phyloP scores from a whole-genome alignment of 2,888 invertebrate species.

The Taphrorychus bicolor region DNA sequence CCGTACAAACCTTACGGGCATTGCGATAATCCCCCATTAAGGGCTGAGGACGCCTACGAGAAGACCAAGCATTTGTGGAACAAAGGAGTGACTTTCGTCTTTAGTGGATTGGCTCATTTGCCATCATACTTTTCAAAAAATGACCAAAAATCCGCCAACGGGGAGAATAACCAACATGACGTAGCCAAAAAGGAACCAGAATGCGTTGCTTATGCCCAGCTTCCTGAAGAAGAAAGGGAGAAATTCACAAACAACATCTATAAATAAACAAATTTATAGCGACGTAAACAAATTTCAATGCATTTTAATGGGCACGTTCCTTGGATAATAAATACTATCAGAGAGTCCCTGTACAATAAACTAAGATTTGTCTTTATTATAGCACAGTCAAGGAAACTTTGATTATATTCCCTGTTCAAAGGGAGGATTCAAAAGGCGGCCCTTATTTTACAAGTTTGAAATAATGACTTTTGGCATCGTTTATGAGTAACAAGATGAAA shows the following conservation, averaged over 20 bases:
- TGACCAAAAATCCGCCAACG: constrained; percentile 5
- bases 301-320: too few species aligned
- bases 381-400: not conserved
- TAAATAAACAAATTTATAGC: not conserved
- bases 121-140: constrained; percentile 44
- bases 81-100: constrained; percentile 43
- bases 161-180: not conserved
- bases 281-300: too few species aligned
- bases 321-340: too few species aligned
- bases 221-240: not conserved
- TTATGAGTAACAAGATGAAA: constrained; percentile 26
- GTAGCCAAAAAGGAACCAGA: not conserved
- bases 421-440: constrained; percentile 17
- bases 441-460: constrained; percentile 13
- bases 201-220: not conserved
- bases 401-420: constrained; percentile 24
- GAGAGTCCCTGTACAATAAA: not conserved
- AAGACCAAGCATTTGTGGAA: constrained; percentile 50
- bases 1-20: constrained; percentile 41
- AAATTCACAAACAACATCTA: not conserved
- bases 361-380: not conserved
- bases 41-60: constrained; percentile 42
- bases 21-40: constrained; percentile 46
- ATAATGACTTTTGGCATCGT: constrained; percentile 28
- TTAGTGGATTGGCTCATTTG: constrained; percentile 47